Conservation (phyloP, 1,140 invertebrate species). For the Euwallacea fornicatus region DNA sequence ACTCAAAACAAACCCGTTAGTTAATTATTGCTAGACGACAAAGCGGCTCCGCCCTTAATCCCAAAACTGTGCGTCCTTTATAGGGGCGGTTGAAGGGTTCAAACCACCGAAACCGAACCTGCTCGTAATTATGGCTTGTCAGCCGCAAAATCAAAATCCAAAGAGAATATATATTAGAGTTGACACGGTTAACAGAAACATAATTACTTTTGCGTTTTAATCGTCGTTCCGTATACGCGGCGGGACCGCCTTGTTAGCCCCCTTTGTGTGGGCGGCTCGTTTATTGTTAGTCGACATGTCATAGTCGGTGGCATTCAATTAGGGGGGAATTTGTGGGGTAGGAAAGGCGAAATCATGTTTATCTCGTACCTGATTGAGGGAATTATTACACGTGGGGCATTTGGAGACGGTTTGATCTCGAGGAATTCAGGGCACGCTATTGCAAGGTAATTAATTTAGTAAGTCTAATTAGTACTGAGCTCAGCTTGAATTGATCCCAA, state of each 20-base stretch:
- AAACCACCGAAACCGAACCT: neutral
- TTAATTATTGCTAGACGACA: neutral
- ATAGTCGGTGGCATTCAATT: conserved; percentile 15
- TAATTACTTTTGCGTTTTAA: conserved; percentile 30
- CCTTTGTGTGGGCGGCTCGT: neutral
- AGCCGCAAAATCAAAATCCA: conserved; percentile 19
- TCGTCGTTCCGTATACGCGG: conserved; percentile 8
- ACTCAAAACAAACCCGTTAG: neutral
- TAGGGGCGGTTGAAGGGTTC: neutral
- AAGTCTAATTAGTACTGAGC: no score
- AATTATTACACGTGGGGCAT: no score
- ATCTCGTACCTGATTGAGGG: conserved; percentile 3
- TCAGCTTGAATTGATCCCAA: no score
- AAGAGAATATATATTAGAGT: conserved; percentile 26
- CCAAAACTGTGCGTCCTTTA: neutral
- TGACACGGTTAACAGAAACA: conserved; percentile 23
- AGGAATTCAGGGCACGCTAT: no score
- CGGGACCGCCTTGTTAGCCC: no score
- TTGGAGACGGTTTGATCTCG: no score
- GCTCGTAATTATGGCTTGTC: conserved; percentile 3
- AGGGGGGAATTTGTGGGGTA: neutral
- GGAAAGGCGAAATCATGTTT: conserved; percentile 11
- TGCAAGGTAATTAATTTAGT: no score
- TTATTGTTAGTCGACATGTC: conserved; percentile 10
- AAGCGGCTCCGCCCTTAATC: neutral